Evolutionary conservation across 2,797 vertebrate species (phyloP).

Genomic region (Syndactyla subalaris): DNA sequence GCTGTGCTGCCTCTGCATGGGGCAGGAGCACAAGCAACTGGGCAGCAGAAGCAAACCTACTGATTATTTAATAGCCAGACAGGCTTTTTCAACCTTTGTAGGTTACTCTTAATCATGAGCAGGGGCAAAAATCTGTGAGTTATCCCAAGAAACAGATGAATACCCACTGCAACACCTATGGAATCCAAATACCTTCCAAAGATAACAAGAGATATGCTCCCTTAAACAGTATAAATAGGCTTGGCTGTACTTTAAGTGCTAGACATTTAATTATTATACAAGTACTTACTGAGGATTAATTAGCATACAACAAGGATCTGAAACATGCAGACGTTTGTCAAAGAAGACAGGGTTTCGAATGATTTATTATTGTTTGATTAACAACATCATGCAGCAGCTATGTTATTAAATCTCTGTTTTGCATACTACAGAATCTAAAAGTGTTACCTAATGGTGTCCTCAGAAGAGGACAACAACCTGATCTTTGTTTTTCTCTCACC

Average conservation of each 20-base stretch:
- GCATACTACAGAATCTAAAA: not conserved
- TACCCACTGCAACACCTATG: not conserved
- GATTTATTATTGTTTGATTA: constrained; percentile 59
- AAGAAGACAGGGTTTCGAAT: constrained; percentile 42
- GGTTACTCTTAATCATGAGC: not conserved
- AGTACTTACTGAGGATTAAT: constrained; percentile 48
- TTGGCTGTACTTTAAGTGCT: constrained; percentile 21
- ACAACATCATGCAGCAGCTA: constrained; percentile 11
- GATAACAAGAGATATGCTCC: not conserved
- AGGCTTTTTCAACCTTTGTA: not conserved
- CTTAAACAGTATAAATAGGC: constrained; percentile 10
- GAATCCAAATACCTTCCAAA: not conserved
- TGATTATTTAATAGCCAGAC: not conserved
- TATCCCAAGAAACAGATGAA: not conserved
- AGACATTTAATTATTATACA: constrained; percentile 48
- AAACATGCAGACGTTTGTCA: constrained; percentile 44
- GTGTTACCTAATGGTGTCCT: not conserved
- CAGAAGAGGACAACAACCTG: constrained; percentile 24
- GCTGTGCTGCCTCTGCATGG: not conserved
- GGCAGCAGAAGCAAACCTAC: not conserved
- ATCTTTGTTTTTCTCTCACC: constrained; percentile 23
- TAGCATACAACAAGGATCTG: constrained; percentile 30
- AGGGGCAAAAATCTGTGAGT: not conserved
- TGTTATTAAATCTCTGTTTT: constrained; percentile 27
- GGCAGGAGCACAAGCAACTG: not conserved